Base-by-base conservation (phyloP, 2,888 invertebrate species). In the Lasioglossum calceatum region DNA sequence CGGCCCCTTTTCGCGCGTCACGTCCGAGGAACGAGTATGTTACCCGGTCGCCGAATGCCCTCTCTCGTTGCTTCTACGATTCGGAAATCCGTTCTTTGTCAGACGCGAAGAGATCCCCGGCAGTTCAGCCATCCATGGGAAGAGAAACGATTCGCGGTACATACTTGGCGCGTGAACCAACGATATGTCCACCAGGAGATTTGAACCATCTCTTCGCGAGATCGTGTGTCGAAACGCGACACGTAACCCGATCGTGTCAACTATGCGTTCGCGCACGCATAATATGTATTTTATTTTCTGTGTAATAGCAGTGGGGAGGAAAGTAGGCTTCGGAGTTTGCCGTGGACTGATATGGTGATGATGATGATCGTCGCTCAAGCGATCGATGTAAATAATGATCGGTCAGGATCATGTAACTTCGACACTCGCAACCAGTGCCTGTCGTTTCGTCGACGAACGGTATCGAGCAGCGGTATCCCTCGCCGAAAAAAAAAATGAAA, bases 381-480 rank as follows among this genome's bases (percentile, higher is more conserved):
- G 80, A 81, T 81, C 77, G 84, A 84, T 72, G 54, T 36, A 67
- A 84, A 79, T 27, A 67, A 84, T 64, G 81, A 86, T 84, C 79
- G 74, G 72, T 72, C 75, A 61, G 74, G 81, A 72, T 64, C 78
- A 81, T 78, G 44, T 86, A 78, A 86, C 64, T 78, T 85, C 81
- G 86, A 76, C 86, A 86, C 86, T 86, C 86, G 86, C 86, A 85
- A 86, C 81, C 85, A 86, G 86, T 86, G 86, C 86, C 86, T 86
- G 81, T 86, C 86, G 78, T 85, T 86, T 86, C 77, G 77, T 81
- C 86, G 86, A 73, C 32, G 70, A 70, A 70, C 39, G 70, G 39
- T 64, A 32, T 32, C 64, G 64, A 64, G 36, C 16, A 67, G 10
- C 67, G 10, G 67, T 54, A 23, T 23, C 12, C 23, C 39, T 39